Evolutionary conservation across 2,888 invertebrate species (phyloP).

Genomic region (Volucella inflata): DNA sequence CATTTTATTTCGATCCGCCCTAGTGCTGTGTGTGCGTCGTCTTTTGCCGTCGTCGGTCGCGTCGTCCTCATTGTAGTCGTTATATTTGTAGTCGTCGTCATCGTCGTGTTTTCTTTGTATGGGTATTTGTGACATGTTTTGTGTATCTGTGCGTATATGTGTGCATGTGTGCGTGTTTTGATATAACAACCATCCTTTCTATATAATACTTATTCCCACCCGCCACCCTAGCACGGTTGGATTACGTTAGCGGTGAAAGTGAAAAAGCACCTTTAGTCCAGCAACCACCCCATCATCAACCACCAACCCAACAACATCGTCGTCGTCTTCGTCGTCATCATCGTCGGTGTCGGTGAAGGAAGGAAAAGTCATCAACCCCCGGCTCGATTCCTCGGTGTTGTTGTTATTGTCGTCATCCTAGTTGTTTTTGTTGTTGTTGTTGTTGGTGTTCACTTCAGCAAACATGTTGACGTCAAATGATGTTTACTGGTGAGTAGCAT

Average conservation of each 20-base stretch:
- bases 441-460: slow-evolving; percentile 68
- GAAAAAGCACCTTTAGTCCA: slow-evolving; percentile 66
- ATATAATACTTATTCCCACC: slow-evolving; percentile 9
- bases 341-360: too few relatives aligned
- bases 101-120: slow-evolving; percentile 33
- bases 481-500: slow-evolving; percentile 81
- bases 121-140: too few relatives aligned
- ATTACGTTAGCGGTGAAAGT: slow-evolving; percentile 74
- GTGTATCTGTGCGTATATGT: slow-evolving; percentile 50
- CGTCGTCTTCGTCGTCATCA: too few relatives aligned
- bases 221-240: slow-evolving; percentile 50
- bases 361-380: slow-evolving; percentile 74
- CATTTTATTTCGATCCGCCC: slow-evolving; percentile 74
- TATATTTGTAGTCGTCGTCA: too few relatives aligned
- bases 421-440: slow-evolving; percentile 20
- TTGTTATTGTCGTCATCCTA: slow-evolving; percentile 22
- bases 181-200: slow-evolving; percentile 55
- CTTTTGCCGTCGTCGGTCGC: neutral
- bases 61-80: too few relatives aligned
- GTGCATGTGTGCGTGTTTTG: slow-evolving; percentile 39
- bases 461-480: slow-evolving; percentile 82
- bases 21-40: slow-evolving; percentile 66
- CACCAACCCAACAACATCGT: neutral
- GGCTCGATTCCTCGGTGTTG: slow-evolving; percentile 1
- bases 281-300: neutral